A percentile compares a stretch with the other conserved stretches of the same genome.
phyloP scores from a whole-genome alignment of 1,140 invertebrate species.

The Coenobita brevimanus region DNA sequence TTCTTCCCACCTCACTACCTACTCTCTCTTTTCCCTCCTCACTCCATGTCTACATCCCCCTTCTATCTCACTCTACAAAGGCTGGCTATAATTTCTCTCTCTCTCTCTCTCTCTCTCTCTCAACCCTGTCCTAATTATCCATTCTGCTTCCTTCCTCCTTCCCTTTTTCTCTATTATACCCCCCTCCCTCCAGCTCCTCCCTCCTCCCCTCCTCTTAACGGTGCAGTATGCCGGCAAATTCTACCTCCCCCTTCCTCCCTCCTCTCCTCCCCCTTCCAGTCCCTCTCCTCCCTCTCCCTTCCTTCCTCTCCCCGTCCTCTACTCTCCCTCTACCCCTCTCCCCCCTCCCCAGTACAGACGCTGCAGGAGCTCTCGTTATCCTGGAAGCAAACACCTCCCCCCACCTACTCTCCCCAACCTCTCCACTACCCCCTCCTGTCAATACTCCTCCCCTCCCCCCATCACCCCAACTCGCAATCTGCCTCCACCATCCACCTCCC shows the following conservation, averaged over 20 bases:
- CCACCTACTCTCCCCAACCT: neutral
- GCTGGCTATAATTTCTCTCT: too few relatives aligned
- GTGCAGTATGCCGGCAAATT: too few relatives aligned
- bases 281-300: neutral
- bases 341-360: neutral
- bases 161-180: neutral
- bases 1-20: neutral
- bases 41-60: neutral
- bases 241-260: neutral
- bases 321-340: neutral
- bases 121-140: neutral
- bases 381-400: neutral
- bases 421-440: neutral
- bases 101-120: neutral
- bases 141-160: neutral
- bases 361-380: neutral
- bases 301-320: neutral
- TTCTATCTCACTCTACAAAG: too few relatives aligned
- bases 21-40: neutral
- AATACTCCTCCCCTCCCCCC: neutral
- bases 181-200: neutral
- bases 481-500: too few relatives aligned
- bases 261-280: neutral
- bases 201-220: neutral
- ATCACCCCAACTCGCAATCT: too few relatives aligned